phyloP scores from a whole-genome alignment of 2,888 invertebrate species.

The Callyntrura guangdongensis region DNA sequence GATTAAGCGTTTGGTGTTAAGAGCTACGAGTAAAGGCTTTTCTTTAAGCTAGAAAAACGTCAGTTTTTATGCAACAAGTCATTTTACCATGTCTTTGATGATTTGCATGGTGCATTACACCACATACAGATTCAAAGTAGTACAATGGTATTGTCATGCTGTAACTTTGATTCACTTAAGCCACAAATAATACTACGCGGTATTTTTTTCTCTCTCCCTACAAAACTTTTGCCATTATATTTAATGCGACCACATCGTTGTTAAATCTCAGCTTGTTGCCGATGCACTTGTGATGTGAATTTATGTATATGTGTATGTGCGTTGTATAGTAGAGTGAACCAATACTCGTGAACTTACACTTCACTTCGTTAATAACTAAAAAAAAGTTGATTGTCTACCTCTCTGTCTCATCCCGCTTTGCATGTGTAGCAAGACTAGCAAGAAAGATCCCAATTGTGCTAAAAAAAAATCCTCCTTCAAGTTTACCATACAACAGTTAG shows the following conservation, averaged over 20 bases:
- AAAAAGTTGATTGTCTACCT: constrained; percentile 31
- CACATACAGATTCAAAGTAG: background rate
- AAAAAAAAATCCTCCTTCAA: background rate
- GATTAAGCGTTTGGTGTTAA: background rate
- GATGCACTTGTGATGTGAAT: constrained; percentile 16
- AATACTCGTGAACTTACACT: constrained; percentile 46
- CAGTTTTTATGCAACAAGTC: constrained; percentile 39
- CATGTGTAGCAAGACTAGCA: background rate
- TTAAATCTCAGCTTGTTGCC: constrained; percentile 65
- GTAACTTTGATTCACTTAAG: constrained; percentile 29
- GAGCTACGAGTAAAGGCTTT: background rate
- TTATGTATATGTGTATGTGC: background rate
- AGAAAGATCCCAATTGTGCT: background rate
- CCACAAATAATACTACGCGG: constrained; percentile 41
- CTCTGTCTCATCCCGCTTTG: background rate
- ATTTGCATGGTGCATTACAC: constrained; percentile 56
- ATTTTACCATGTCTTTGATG: constrained; percentile 49
- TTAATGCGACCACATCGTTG: constrained; percentile 68
- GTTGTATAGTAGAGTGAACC: constrained; percentile 10
- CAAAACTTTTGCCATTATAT: constrained; percentile 54
- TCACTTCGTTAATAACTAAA: constrained; percentile 23
- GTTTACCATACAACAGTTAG: constrained; percentile 38
- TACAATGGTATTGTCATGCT: background rate
- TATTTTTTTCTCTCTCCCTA: constrained; percentile 43
- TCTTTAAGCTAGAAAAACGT: background rate